Evolutionary conservation across 1,140 invertebrate species (phyloP), one percentile per base, ranked within the genome.

Genomic region (Drosophila dunni): DNA sequence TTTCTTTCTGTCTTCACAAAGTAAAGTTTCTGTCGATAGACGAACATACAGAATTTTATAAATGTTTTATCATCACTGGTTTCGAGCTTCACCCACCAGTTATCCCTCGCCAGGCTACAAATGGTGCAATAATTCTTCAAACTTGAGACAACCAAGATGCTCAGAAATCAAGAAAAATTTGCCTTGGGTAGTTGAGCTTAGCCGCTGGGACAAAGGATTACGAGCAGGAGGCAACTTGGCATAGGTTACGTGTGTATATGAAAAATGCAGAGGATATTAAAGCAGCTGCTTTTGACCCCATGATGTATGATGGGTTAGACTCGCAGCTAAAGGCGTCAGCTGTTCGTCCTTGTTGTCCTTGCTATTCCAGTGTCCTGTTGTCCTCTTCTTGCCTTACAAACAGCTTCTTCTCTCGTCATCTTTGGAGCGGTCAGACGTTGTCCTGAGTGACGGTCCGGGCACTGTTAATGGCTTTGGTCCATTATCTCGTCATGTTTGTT

Each of bases 401-500:
- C 54, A 68, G 34, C 66, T 77, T 68, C 73, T 74, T 76, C 68
- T 86, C 77, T 40, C 17, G 80, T 89, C 84, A 84, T 89, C 81
- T 89, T 85, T 72, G 54, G 44, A 58, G 44, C 70, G 75, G 56
- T 67, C 62, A 72, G 69, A 57, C 54, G 58, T 45, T 74, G 78
- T n/a, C 42, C 78, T 78, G 75, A 83, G 69, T 56, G 75, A 57
- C 68, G 54, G 48, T 74, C 76, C 68, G 62, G 71, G 65, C 75
- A 74, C 65, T 81, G 85, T 83, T 91, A 91, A 91, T 91, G 90
- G 90, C 90, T 82, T 77, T 81, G 80, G 90, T 91, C 90, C 90
- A 91, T 91, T 91, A 91, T 91, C 90, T 91, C 90, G 90, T 90
- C 90, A 91, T 91, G 86, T 91, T 91, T 91, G 90, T 84, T 91